phyloP scores from a whole-genome alignment of 2,113 vertebrate genomes.

The Junco hyemalis region DNA sequence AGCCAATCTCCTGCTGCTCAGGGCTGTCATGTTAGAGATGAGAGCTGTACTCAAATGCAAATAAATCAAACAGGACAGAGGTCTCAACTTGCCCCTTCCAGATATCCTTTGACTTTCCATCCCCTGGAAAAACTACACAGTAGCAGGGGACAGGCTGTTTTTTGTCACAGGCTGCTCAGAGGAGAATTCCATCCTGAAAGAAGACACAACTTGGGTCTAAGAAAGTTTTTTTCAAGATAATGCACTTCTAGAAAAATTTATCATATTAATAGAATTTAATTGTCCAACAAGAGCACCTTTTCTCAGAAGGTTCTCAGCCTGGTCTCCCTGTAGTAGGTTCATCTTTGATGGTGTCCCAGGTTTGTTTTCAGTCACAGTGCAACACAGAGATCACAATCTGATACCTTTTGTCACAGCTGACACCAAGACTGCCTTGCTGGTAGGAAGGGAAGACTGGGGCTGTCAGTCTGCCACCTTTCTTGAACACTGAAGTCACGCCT shows the following conservation, averaged over 20 bases:
- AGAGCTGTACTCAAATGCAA: not conserved
- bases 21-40: not conserved
- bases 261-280: not conserved
- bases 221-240: not conserved
- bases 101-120: fast-evolving
- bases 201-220: not conserved
- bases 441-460: not conserved
- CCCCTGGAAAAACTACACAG: not conserved
- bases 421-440: not conserved
- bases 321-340: not conserved
- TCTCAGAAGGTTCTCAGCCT: not conserved
- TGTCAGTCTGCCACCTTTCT: slow-evolving; percentile 58
- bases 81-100: not conserved
- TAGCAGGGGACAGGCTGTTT: not conserved
- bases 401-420: slow-evolving; percentile 43
- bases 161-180: not conserved
- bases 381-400: slow-evolving; percentile 9
- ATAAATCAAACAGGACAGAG: not conserved
- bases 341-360: not conserved
- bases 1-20: not conserved
- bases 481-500: slow-evolving; percentile 20
- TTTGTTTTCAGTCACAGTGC: not conserved
- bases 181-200: not conserved
- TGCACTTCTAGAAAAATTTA: not conserved
- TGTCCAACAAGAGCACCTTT: not conserved